phyloP scores from a whole-genome alignment of 2,797 vertebrate species.

The Muscicapa striata region DNA sequence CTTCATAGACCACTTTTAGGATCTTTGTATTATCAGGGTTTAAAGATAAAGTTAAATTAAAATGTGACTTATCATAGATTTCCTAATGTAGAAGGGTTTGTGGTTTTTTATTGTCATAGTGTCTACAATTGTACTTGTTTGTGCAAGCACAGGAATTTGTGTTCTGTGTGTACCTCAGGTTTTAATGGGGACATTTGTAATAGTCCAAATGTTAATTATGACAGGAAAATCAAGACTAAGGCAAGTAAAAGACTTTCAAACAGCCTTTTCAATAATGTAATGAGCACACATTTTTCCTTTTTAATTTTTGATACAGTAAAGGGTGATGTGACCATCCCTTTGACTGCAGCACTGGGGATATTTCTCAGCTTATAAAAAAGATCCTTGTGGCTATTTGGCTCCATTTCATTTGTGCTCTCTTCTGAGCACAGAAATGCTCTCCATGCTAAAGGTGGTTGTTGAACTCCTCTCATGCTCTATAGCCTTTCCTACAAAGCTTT shows the following conservation, averaged over 20 bases:
- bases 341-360: background rate
- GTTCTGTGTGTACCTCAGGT: background rate
- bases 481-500: background rate
- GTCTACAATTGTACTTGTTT: background rate
- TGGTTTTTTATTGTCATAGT: fast-evolving
- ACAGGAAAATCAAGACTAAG: background rate
- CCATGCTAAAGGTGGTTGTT: background rate
- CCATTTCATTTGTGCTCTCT: background rate
- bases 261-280: background rate
- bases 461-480: background rate
- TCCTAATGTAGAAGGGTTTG: background rate
- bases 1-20: background rate
- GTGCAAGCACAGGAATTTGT: background rate
- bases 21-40: background rate
- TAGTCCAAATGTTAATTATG: background rate
- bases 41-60: background rate
- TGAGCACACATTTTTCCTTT: background rate
- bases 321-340: background rate
- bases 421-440: background rate
- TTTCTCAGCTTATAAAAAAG: background rate
- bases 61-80: background rate
- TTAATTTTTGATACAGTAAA: background rate
- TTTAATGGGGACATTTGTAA: background rate
- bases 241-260: background rate
- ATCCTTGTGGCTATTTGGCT: background rate